Base-by-base conservation (phyloP, 2,113 vertebrate genomes). In the Sylvietta virens region DNA sequence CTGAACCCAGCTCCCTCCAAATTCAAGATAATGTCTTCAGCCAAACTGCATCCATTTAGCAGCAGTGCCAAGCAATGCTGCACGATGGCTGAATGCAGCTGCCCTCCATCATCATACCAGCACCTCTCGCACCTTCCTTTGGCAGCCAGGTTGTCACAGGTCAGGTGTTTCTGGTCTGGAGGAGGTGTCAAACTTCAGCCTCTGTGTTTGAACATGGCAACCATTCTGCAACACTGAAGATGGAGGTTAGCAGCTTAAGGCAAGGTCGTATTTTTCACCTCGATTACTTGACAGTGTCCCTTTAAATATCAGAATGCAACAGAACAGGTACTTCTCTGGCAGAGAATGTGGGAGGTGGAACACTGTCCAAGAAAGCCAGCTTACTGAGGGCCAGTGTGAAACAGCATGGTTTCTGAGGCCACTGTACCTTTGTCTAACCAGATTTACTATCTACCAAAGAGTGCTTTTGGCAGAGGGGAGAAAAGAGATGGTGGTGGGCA, bases 391-490 rank as follows among this genome's bases (percentile, higher is more conserved):
- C 48, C 70, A 66, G 23, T 51, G 44, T 54, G 71, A 82, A 86
- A 77, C 93, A 89, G 53, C 69, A 69, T 86, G 86, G 69, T 65
- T 95, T 85, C 67, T 90, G 71, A 94, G 86, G 60, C 67, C 88
- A 83, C 78, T 84, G 35, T 81, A 84, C 71, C 62, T 89, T 85
- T 93, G 74, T 74, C 84, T 96, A 92, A 80, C 74, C 93, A 85
- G 78, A 71, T 72, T 74, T 79, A 92, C 66, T 92, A 47, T 88
- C 91, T 90, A 95, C 95, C 94, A 95, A 96, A 96, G 90, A 96
- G 58, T 92, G 76, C 92, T 97, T 89, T 94, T 79, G 81, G 77
- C 86, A 85, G 86, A 92, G 33, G 57, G 31, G 65, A 81, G 56
- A 76, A 73, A 47, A 86, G 47, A 61, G 37, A 24, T 31, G n/a